Percentiles rank a stretch among this genome's conserved stretches.
phyloP scores from a whole-genome alignment of 2,113 vertebrate species.

The Tachycineta bicolor region DNA sequence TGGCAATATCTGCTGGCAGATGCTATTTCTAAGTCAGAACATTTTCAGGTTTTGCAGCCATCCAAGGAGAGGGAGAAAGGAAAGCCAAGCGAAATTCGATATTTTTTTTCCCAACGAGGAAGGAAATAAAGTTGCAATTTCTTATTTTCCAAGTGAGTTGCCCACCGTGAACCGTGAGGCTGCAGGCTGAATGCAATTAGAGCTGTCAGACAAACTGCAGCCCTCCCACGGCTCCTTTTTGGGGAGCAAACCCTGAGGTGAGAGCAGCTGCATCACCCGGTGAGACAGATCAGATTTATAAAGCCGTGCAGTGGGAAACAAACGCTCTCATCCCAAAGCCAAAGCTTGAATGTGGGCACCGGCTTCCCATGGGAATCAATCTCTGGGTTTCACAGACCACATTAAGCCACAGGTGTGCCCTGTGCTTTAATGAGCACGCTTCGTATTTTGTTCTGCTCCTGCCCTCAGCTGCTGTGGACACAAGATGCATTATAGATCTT shows the following conservation, averaged over 20 bases:
- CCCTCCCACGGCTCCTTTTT: not conserved
- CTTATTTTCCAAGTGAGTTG: not conserved
- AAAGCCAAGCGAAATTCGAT: not conserved
- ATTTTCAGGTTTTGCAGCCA: not conserved
- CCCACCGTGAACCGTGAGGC: not conserved
- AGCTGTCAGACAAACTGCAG: not conserved
- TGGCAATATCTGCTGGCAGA: not conserved
- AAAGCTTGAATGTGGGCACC: not conserved
- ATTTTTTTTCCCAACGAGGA: not conserved
- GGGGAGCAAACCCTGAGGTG: not conserved
- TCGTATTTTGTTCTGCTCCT: not conserved
- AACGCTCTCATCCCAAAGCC: not conserved
- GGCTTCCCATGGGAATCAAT: accelerated
- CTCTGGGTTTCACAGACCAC: not conserved
- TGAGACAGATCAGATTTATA: not conserved
- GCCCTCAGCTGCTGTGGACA: not conserved
- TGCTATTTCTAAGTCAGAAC: not conserved
- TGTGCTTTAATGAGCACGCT: not conserved
- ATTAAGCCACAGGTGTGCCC: not conserved
- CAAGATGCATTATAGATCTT: not conserved
- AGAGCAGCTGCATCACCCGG: not conserved
- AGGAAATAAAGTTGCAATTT: constrained; percentile 5
- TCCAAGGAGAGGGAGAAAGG: not conserved
- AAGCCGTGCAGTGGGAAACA: not conserved
- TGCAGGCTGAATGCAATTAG: not conserved